Base-by-base conservation (phyloP, 1,140 invertebrate species). In the Lepidurus arcticus region DNA sequence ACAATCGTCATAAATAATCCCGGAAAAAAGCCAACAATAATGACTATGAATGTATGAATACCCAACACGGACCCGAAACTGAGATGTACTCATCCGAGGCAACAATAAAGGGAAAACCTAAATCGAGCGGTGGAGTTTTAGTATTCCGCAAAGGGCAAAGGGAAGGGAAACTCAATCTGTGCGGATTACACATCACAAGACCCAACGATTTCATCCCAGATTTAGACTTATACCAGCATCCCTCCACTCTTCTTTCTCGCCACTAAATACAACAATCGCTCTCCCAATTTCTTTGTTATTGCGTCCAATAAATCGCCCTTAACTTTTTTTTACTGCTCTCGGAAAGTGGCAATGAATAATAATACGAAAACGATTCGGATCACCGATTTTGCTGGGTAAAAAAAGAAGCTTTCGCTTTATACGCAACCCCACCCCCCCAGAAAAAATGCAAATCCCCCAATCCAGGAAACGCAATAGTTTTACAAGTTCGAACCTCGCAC, bases 341-440 rank as follows among this genome's bases (percentile, higher is more conserved):
- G 53, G 53, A 65, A 65, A 65, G 53, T 65, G 53, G 53, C 53
- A 65, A 65, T 65, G 53, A 65, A 65, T 65, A 65, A 65, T 65
- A 65, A 65, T 65, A 65, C 53, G 53, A 65, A 65, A 65, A 65
- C 53, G 53, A 65, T 65, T 65, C n/a, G 53, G 53, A 65, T 65
- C 53, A 65, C 8, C 53, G 53, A 65, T 16, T 21, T 34, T 34
- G 34, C 34, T 4, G 34, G 34, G 34, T 34, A 34, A 34, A 34
- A 34, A 34, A 34, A 34, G 24, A 65, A 16, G 47, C 53, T 65
- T 65, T 65, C 16, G 53, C 53, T 65, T 21, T 21, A 65, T 10
- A n/a, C 21, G 10, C 21, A n/a, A 65, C 21, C 6, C 53, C 53
- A 65, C 53, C 53, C 53, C 53, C 13, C 6, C 16, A 65, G 21